Base-by-base conservation (phyloP, 2,113 vertebrate genomes). In the Gobio gobio region DNA sequence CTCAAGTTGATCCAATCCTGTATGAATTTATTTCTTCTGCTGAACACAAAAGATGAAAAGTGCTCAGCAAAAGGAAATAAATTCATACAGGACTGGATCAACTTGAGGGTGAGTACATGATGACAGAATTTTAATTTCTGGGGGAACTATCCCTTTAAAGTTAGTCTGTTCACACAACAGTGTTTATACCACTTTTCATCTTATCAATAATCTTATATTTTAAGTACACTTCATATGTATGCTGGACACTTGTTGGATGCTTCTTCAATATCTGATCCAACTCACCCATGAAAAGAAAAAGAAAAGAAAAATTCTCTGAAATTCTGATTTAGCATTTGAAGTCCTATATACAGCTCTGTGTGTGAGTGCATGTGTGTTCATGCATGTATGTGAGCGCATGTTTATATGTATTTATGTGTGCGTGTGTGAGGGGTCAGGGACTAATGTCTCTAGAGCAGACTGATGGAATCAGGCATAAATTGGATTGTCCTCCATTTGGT, bases 401-500 rank as follows among this genome's bases (percentile, higher is more conserved):
- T 36, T 45, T 47, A 20, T 80, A 26, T 36, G 45, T 82, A 33
- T 61, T 59, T 79, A 5, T 93, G 91, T 92, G 89, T 88, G 93
- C 92, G 88, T 92, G 92, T 92, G 96, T 96, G 95, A 95, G 94
- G 90, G 92, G 94, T 93, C 89, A 94, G 96, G 90, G 94, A 95
- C 96, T 97, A 97, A 97, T 97, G 95, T 94, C 95, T 95, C 95
- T 91, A 93, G 94, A 95, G 94, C 94, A 94, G 93, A 95, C 96
- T 98, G 97, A 98, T 98, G 96, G 96, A 97, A 97, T 98, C 96
- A 96, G 93, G 94, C 26, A 95, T 88, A 98, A 99, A 99, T 99
- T 99, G 97, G 97, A 99, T 99, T 99, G 96, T 97, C 91, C 94
- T 95, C 96, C 96, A 98, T 98, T 98, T 98, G 96, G 96, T 96